phyloP scores from a whole-genome alignment of 2,797 vertebrate species.

The Semaprochilodus insignis region DNA sequence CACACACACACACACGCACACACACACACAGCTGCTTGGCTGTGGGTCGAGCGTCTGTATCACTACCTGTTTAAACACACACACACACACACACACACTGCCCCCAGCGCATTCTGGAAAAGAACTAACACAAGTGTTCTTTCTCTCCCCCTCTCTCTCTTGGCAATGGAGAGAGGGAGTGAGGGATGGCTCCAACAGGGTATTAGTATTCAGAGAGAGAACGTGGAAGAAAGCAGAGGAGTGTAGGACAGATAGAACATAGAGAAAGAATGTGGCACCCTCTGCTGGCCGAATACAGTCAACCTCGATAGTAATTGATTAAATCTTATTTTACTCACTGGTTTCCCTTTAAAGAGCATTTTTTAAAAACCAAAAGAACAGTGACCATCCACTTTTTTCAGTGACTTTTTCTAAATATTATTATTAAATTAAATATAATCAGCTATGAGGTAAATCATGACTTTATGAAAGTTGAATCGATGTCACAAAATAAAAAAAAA shows the following conservation, averaged over 20 bases:
- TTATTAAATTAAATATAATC: too few species aligned
- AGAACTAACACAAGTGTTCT: slow-evolving; percentile 72
- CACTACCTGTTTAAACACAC: slow-evolving; percentile 10
- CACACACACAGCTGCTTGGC: background rate
- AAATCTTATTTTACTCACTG: too few species aligned
- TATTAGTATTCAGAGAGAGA: slow-evolving; percentile 83
- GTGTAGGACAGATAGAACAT: slow-evolving; percentile 17
- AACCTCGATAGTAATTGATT: background rate
- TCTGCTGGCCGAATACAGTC: background rate
- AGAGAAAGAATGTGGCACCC: background rate
- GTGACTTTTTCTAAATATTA: too few species aligned
- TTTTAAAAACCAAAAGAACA: too few species aligned
- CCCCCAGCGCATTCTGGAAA: background rate
- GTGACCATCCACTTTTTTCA: too few species aligned
- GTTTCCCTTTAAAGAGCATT: too few species aligned
- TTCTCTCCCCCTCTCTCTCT: slow-evolving; percentile 64
- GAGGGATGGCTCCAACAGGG: slow-evolving; percentile 75
- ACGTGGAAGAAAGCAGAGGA: slow-evolving; percentile 46
- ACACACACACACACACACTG: slow-evolving; percentile 9
- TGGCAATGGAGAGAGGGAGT: slow-evolving; percentile 70
- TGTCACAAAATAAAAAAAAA: too few species aligned
- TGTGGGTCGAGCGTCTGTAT: background rate
- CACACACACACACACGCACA: background rate
- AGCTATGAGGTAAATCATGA: too few species aligned
- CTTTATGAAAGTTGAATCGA: too few species aligned